phyloP scores from a whole-genome alignment of 1,140 invertebrate species.

The Sweltsa coloradensis region DNA sequence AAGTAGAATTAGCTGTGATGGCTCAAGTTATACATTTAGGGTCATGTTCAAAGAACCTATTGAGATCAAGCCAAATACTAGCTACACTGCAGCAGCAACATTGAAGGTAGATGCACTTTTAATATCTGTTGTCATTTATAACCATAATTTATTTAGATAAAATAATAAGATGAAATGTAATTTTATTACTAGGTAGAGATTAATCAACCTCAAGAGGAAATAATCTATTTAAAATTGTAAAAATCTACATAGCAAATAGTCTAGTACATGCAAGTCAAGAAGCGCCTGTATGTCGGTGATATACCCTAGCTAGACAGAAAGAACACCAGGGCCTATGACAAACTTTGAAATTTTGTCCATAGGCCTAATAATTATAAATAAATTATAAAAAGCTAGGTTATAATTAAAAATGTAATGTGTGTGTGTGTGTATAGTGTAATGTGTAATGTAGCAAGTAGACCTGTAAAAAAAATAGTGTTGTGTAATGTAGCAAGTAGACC shows the following conservation, averaged over 20 bases:
- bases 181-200: neutral
- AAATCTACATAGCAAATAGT: neutral
- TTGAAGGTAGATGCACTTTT: constrained; percentile 45
- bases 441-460: neutral
- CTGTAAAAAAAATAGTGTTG: neutral
- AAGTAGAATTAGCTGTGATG: constrained; percentile 72
- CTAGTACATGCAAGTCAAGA: neutral
- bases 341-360: too few relatives aligned
- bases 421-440: neutral
- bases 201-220: neutral
- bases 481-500: neutral
- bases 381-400: neutral
- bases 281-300: too few relatives aligned
- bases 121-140: neutral
- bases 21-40: constrained; percentile 66
- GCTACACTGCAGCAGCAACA: constrained; percentile 72
- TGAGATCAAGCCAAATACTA: constrained; percentile 65
- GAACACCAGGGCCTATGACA: too few relatives aligned
- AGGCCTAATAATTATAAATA: too few relatives aligned
- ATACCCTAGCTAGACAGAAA: too few relatives aligned
- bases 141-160: neutral
- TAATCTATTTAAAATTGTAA: neutral
- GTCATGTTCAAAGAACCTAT: constrained; percentile 85
- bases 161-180: neutral
- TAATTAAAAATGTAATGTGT: neutral